phyloP scores from a whole-genome alignment of 2,888 invertebrate species.

The Dusona sp. region DNA sequence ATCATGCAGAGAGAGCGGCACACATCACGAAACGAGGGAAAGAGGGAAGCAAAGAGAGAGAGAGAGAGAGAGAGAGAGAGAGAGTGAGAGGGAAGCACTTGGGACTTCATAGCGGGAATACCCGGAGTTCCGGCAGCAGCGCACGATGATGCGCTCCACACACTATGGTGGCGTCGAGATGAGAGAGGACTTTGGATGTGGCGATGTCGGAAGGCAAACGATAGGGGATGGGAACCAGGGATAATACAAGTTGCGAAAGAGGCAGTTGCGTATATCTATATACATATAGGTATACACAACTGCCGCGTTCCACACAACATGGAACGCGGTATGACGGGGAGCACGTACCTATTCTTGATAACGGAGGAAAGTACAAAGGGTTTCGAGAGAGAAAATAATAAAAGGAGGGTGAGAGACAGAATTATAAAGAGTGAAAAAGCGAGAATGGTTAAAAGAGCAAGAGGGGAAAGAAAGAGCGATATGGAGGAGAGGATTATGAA shows the following conservation, averaged over 20 bases:
- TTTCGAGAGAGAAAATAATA: slow-evolving; percentile 29
- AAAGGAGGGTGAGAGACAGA: slow-evolving; percentile 23
- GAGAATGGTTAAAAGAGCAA: slow-evolving; percentile 16
- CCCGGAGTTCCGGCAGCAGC: slow-evolving; percentile 26
- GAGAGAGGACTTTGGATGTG: slow-evolving; percentile 42
- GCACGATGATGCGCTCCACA: slow-evolving; percentile 23
- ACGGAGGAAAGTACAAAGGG: slow-evolving; percentile 65
- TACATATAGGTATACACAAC: too few species aligned
- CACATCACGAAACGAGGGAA: slow-evolving; percentile 20
- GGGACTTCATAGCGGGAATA: slow-evolving; percentile 48
- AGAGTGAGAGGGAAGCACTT: slow-evolving; percentile 64
- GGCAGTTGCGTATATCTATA: background rate
- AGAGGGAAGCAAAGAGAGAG: slow-evolving; percentile 51
- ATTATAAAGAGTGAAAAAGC: slow-evolving; percentile 21
- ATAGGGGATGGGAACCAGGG: slow-evolving; percentile 25
- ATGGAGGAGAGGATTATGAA: slow-evolving; percentile 11
- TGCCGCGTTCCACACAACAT: too few species aligned
- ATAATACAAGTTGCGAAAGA: slow-evolving; percentile 52
- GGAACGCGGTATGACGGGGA: slow-evolving; percentile 29
- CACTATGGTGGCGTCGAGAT: slow-evolving; percentile 23
- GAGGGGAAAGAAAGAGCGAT: background rate
- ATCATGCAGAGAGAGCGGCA: slow-evolving; percentile 6
- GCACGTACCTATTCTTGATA: slow-evolving; percentile 62
- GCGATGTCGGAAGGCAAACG: slow-evolving; percentile 40
- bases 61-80: slow-evolving; percentile 46